Evolutionary conservation across 1,140 invertebrate genomes (phyloP).

Genomic region (Bemisia tabaci): DNA sequence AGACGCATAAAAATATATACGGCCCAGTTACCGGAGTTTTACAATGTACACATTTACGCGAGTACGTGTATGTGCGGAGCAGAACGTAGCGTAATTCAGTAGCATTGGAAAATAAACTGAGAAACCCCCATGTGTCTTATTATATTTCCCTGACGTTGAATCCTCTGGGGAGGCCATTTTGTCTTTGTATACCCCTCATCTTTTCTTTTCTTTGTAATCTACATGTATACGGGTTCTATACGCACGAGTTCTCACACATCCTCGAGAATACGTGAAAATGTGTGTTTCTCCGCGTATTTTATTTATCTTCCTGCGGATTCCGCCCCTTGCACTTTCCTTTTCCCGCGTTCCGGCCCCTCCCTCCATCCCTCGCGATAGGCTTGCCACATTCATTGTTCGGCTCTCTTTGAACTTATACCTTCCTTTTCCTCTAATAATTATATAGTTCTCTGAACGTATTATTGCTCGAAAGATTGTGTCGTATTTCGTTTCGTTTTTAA

Average conservation of each 20-base stretch:
- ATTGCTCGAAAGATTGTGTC: too few species aligned
- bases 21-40: neutral
- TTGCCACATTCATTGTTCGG: neutral
- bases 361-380: neutral
- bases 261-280: neutral
- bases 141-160: slow-evolving; percentile 15
- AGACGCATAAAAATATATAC: neutral
- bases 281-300: neutral
- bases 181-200: slow-evolving; percentile 17
- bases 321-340: slow-evolving; percentile 1
- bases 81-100: neutral
- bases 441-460: too few species aligned
- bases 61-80: neutral
- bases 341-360: neutral
- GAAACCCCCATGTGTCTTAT: slow-evolving; percentile 19
- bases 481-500: too few species aligned
- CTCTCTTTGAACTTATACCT: neutral
- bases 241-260: neutral
- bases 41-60: too few species aligned
- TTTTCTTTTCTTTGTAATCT: slow-evolving; percentile 10
- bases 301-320: neutral
- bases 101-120: neutral
- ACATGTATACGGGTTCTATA: neutral
- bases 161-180: slow-evolving; percentile 20
- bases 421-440: too few species aligned